Evolutionary conservation across 2,113 vertebrate species (phyloP).

Genomic region (Percina caprodes): DNA sequence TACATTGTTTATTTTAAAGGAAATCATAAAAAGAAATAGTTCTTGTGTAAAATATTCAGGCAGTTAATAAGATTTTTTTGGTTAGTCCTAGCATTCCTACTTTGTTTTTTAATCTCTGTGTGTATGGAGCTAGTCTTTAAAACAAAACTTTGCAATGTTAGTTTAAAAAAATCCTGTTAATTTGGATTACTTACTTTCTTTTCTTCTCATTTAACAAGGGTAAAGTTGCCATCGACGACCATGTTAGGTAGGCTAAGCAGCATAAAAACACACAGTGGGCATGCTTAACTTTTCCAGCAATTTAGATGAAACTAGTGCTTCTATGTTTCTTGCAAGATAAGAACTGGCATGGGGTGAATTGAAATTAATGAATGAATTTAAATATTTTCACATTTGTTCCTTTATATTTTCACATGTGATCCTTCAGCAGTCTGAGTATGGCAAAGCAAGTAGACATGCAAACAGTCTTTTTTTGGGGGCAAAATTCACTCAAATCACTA

Average conservation of each 20-base stretch:
- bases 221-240: not conserved
- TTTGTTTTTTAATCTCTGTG: not conserved
- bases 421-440: too few species aligned
- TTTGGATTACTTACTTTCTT: too few species aligned
- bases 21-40: not conserved
- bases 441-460: too few species aligned
- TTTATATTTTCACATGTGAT: too few species aligned
- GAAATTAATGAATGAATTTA: too few species aligned
- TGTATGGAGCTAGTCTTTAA: not conserved
- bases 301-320: not conserved
- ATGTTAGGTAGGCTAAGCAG: not conserved
- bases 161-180: not conserved
- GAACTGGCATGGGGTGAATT: not conserved
- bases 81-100: not conserved
- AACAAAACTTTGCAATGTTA: not conserved
- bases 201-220: not conserved
- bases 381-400: too few species aligned
- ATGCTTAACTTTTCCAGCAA: not conserved
- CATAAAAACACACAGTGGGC: not conserved
- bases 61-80: not conserved
- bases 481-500: too few species aligned
- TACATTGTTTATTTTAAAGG: not conserved
- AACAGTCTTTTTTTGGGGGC: too few species aligned
- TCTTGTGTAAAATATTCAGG: too few species aligned
- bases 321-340: not conserved